Base-by-base conservation (phyloP, 2,113 vertebrate species). In the Bos indicus region DNA sequence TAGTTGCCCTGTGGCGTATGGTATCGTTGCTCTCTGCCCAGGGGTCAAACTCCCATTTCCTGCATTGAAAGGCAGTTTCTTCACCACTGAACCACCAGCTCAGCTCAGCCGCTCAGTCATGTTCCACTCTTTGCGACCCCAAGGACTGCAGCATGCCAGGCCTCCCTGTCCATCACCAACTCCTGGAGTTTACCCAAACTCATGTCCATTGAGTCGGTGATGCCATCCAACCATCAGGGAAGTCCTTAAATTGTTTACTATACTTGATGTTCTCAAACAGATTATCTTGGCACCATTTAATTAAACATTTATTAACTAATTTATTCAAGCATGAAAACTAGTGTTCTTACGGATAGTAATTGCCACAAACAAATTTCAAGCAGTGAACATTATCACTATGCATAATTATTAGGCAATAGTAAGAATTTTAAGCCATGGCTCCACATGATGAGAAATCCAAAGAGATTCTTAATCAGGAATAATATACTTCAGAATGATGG, bases 281-380 rank as follows among this genome's bases (percentile, higher is more conserved):
- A 88, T 92, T 36, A 91, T 14, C n/a, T 96, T n/a, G n/a, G 52
- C 14, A 80, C 48, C 90, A 40, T n/a, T 95, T 93, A 95, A 91
- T 92, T 10, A 83, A 89, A 91, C 16, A 84, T 91, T 85, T 86
- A 80, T 94, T 97, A 51, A 81, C n/a, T 83, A 67, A 93, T 88
- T 93, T 10, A 56, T 67, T 90, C 51, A 92, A 77, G 36, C 62
- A 62, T 60, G 25, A 62, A 56, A 85, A 33, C 33, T 46, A 14
- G 54, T 78, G 87, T 84, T 52, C 30, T 88, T 51, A 83, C 1
- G n/a, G 36, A 52, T n/a, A 84, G 36, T 17, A 77, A 21, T 28
- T 26, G 9, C 7, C 51, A 82, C 51, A 83, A 91, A 57, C 67
- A 59, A 23, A 52, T 82, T 90, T 67, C 56, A 84, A 90, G 40